Conservation (phyloP, 2,888 invertebrate genomes). For the Parascotia fuliginaria region DNA sequence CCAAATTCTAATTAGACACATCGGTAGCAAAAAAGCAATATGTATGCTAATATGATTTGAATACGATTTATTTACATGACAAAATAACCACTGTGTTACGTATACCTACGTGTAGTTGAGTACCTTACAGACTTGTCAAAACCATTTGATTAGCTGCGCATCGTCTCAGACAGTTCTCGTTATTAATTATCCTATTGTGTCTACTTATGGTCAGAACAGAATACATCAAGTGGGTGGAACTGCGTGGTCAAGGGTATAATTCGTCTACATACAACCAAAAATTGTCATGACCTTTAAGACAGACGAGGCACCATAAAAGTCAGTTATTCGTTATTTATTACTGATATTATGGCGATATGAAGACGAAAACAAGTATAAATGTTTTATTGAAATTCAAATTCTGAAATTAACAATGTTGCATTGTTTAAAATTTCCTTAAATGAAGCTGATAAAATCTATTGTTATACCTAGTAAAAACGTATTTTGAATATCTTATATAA, state of each 20-base stretch:
- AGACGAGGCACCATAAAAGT: slow-evolving; percentile 41
- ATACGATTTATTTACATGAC: slow-evolving; percentile 60
- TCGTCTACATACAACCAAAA: slow-evolving; percentile 48
- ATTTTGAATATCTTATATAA: slow-evolving; percentile 1
- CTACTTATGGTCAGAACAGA: slow-evolving; percentile 57
- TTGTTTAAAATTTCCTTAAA: slow-evolving; percentile 29
- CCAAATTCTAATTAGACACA: slow-evolving; percentile 51
- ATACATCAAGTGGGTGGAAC: slow-evolving; percentile 62
- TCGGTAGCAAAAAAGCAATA: slow-evolving; percentile 55
- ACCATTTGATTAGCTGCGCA: slow-evolving; percentile 55
- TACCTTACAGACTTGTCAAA: slow-evolving; percentile 34
- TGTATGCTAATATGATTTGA: slow-evolving; percentile 54
- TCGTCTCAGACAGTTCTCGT: slow-evolving; percentile 54
- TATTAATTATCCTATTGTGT: slow-evolving; percentile 70
- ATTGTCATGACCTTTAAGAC: slow-evolving; percentile 47
- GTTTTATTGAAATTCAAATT: slow-evolving; percentile 28
- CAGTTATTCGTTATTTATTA: slow-evolving; percentile 39
- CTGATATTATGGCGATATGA: slow-evolving; percentile 31
- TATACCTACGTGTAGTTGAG: slow-evolving; percentile 11
- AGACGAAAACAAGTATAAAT: slow-evolving; percentile 33
- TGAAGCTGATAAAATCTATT: slow-evolving; percentile 1
- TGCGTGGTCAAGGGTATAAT: slow-evolving; percentile 66
- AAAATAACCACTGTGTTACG: slow-evolving; percentile 45
- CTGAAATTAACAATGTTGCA: slow-evolving; percentile 25
- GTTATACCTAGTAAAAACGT: background rate